Conservation (phyloP, 1,140 invertebrate species). For the Drosophila guanche region DNA sequence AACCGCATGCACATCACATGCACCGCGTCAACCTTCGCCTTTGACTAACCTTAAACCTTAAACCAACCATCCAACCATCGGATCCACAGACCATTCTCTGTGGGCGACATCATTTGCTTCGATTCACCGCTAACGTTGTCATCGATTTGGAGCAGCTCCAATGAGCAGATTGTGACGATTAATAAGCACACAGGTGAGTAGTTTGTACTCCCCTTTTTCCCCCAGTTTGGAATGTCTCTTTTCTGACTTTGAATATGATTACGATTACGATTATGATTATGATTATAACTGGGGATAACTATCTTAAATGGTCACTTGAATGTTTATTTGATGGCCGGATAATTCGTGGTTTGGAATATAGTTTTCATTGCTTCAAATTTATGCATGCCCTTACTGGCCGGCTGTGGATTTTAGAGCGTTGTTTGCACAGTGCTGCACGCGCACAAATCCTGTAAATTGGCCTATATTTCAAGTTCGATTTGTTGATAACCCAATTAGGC, state of each 20-base stretch:
- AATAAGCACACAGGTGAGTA: conserved; percentile 77
- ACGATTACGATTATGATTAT: too few relatives aligned
- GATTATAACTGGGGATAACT: too few relatives aligned
- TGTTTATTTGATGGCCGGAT: conserved; percentile 41
- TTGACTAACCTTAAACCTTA: background rate
- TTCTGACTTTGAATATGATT: background rate
- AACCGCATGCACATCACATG: background rate
- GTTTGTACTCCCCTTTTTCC: background rate
- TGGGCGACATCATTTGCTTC: conserved; percentile 86
- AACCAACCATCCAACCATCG: too few relatives aligned
- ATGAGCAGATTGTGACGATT: conserved; percentile 78
- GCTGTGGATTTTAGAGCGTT: conserved; percentile 5
- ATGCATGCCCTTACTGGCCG: background rate
- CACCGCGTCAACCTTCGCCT: conserved; percentile 1
- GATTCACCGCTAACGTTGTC: conserved; percentile 80
- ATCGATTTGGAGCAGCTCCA: conserved; percentile 80
- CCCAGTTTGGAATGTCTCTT: background rate
- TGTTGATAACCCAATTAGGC: conserved; percentile 66
- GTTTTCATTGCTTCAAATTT: conserved; percentile 16
- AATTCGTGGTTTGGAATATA: conserved; percentile 20
- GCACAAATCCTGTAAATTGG: conserved; percentile 43
- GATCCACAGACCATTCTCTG: conserved; percentile 84
- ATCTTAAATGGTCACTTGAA: conserved; percentile 15
- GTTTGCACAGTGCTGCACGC: conserved; percentile 15
- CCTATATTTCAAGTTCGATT: conserved; percentile 53